These are phyloP conservation scores for Hylomyscus alleni DNA, from an alignment of 2,797 vertebrate genomes.

Conservation along the genomic window DNA sequence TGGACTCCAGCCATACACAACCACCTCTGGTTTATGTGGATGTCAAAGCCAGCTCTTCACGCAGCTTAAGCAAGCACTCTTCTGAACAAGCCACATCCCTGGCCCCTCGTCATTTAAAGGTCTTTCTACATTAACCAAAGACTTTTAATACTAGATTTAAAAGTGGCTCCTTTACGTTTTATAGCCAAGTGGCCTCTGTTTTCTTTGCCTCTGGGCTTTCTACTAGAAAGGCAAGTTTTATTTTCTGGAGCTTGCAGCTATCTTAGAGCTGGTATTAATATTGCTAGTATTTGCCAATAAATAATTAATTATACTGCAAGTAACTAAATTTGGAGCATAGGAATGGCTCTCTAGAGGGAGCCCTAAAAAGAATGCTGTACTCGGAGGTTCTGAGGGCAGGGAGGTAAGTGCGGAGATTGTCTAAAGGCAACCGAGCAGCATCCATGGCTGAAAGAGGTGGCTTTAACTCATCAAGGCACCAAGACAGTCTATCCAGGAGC, in stretches of 20 bases:
- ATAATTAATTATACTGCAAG: neutral
- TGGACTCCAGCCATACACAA: neutral
- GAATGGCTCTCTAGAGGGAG: neutral
- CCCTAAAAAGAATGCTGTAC: neutral
- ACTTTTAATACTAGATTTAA: neutral
- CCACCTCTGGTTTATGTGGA: neutral
- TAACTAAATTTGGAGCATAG: slow-evolving; percentile 12
- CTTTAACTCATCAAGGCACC: neutral
- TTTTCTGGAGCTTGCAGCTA: neutral
- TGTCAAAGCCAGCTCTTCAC: too few species aligned
- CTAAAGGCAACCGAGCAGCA: neutral
- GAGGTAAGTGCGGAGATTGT: neutral
- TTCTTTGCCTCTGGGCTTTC: neutral
- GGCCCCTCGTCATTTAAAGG: neutral
- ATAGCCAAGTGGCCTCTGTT: neutral
- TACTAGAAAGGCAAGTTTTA: neutral
- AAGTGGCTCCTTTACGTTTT: neutral
- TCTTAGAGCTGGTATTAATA: slow-evolving; percentile 17
- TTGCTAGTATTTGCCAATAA: slow-evolving; percentile 25
- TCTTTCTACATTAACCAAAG: slow-evolving; percentile 19
- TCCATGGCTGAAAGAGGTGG: neutral
- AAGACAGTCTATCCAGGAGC: neutral
- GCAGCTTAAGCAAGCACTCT: neutral
- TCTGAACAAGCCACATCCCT: neutral
- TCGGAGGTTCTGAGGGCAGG: neutral